A percentile compares a stretch with the other conserved stretches of the same genome.
These are phyloP conservation scores for Lepidochitona cinerea DNA, from an alignment of 2,888 invertebrate species.

Conservation along the genomic window DNA sequence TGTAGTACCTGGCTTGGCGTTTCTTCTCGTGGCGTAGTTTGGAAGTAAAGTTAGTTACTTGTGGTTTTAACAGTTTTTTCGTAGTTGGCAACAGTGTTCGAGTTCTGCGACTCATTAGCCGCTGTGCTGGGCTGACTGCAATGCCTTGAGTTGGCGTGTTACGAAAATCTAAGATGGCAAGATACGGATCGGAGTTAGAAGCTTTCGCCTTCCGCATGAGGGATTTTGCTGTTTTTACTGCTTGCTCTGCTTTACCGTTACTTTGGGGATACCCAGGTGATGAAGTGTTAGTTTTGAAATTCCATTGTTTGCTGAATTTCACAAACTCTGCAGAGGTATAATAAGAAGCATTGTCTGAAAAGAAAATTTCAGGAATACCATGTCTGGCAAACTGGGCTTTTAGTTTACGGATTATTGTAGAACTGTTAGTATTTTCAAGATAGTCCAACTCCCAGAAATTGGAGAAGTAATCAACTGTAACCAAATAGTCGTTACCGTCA, in stretches of 20 bases:
- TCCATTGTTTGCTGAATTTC: too few relatives aligned
- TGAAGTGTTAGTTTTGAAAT: constrained; percentile 25
- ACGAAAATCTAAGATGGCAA: constrained; percentile 28
- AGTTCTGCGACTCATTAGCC: too few relatives aligned
- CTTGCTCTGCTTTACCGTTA: constrained; percentile 26
- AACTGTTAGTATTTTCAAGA: constrained; percentile 16
- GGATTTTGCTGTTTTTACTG: constrained; percentile 30
- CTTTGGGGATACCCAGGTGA: constrained; percentile 23
- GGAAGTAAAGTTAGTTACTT: too few relatives aligned
- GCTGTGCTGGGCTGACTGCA: too few relatives aligned
- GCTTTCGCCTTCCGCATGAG: constrained; percentile 19
- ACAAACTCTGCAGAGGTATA: too few relatives aligned
- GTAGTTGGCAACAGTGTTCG: too few relatives aligned
- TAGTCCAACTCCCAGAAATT: constrained; percentile 17
- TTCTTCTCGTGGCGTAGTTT: too few relatives aligned
- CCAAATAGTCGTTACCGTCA: constrained; percentile 20
- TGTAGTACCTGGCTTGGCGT: too few relatives aligned
- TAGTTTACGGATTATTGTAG: constrained; percentile 26
- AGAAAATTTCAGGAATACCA: constrained; percentile 26
- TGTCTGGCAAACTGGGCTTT: constrained; percentile 21
- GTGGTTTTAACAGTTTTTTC: too few relatives aligned
- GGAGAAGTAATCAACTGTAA: constrained; percentile 28
- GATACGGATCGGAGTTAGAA: constrained; percentile 18
- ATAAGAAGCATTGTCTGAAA: constrained; percentile 30
- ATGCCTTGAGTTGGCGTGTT: constrained; percentile 30